Evolutionary conservation across 2,113 vertebrate species (phyloP).

Genomic region (Spea multiplicata): DNA sequence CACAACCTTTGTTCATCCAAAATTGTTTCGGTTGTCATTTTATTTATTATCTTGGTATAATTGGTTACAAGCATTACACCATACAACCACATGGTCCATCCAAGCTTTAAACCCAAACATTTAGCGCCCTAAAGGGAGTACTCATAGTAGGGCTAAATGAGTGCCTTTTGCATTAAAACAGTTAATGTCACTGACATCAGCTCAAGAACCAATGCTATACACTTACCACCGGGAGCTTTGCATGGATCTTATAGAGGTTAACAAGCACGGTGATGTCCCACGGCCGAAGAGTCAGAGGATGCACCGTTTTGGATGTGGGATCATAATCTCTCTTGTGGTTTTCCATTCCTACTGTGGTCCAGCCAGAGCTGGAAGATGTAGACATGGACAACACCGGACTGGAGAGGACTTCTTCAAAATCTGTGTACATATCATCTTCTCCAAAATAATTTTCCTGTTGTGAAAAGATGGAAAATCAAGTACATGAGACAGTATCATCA

Average conservation of each 20-base stretch:
- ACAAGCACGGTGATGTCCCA: slow-evolving; percentile 97
- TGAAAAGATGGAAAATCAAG: slow-evolving; percentile 11
- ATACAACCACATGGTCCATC: too few relatives aligned
- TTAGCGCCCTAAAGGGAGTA: too few relatives aligned
- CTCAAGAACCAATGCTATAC: background rate
- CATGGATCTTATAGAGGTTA: slow-evolving; percentile 94
- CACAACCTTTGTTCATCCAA: too few relatives aligned
- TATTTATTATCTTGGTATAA: too few relatives aligned
- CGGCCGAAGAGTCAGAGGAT: slow-evolving; percentile 85
- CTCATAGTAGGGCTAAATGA: too few relatives aligned
- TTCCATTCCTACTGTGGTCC: slow-evolving; percentile 88
- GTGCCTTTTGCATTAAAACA: too few relatives aligned
- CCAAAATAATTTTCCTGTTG: slow-evolving; percentile 96
- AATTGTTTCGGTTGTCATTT: too few relatives aligned
- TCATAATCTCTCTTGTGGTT: slow-evolving; percentile 70
- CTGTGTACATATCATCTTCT: slow-evolving; percentile 96
- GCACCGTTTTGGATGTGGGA: slow-evolving; percentile 63
- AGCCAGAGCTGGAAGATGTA: slow-evolving; percentile 88
- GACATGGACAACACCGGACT: slow-evolving; percentile 88
- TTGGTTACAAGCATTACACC: too few relatives aligned
- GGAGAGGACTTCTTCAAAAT: slow-evolving; percentile 88
- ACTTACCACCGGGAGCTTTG: slow-evolving; percentile 87
- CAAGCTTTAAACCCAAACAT: too few relatives aligned
- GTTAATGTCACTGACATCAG: too few relatives aligned
- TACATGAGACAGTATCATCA: too few relatives aligned